Base-by-base conservation (phyloP, 2,113 vertebrate genomes). In the Chaetops frenatus region DNA sequence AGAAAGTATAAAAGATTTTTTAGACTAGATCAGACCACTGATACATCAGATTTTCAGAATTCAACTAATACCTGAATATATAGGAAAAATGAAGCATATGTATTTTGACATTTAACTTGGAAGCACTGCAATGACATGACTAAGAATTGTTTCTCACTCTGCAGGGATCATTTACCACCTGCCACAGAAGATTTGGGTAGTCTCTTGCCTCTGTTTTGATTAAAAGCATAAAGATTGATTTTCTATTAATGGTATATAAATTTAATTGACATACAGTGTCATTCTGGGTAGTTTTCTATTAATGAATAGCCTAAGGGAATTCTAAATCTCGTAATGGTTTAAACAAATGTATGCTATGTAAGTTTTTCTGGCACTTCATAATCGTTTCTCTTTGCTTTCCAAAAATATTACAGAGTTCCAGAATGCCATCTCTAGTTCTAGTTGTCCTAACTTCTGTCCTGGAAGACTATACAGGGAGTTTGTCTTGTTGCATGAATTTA, bases 191-290 rank as follows among this genome's bases (percentile, higher is more conserved):
- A 38, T 82, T 87, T 82, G 58, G 31, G 56, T 73, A 80, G 25
- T 79, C 33, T 92, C 77, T 93, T 88, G 42, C 81, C 58, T 94
- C 57, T 77, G 33, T 81, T 87, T 92, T 89, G 74, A 87, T 90
- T 92, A 82, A 92, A 94, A 89, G 5, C 15, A 77, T 72, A 82
- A 90, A 94, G 54, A 95, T 50, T 85, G 74, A 81, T 85, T 95
- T 95, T 87, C 70, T 91, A 78, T 81, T 90, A 88, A 91, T 67
- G 60, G 24, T 15, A 56, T 94, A 83, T 88, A 93, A 81, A 92
- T 92, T 90, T 86, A 94, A 92, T 70, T 92, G 83, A 60, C 33
- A 62, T 71, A 77, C 35, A 74, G 16, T 90, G 60, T 91, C 72
- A 74, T 94, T 87, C 27, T 90, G 35, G 10, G 42, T 82, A 85